A percentile compares a stretch with the other conserved stretches of the same genome.
phyloP scores from a whole-genome alignment of 2,797 vertebrate genomes.

The Mycteria americana region DNA sequence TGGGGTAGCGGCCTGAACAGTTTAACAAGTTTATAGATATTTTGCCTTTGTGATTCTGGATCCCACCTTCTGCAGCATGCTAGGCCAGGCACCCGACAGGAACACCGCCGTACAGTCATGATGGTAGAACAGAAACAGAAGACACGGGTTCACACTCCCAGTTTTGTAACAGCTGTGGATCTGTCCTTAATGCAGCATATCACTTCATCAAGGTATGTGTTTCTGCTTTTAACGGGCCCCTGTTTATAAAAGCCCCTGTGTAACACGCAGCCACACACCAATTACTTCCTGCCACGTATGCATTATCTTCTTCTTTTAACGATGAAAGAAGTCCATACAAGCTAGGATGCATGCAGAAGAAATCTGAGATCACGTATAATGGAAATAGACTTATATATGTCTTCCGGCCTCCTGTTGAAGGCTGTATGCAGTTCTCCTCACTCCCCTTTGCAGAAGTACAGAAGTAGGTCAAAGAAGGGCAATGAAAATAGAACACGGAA shows the following conservation, averaged over 20 bases:
- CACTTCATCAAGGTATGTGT: neutral
- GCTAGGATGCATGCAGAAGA: neutral
- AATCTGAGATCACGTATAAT: neutral
- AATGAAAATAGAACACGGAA: neutral
- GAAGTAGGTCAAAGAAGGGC: slow-evolving; percentile 36
- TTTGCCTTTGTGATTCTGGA: neutral
- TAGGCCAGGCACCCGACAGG: neutral
- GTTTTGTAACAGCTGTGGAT: neutral
- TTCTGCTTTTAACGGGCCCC: neutral
- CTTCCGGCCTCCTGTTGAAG: neutral
- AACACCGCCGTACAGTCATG: neutral
- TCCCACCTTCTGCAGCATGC: neutral
- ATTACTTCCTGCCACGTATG: neutral
- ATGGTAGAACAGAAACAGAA: neutral
- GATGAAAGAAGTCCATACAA: neutral
- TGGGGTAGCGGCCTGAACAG: neutral
- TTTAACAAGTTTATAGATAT: neutral
- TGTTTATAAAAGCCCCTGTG: neutral
- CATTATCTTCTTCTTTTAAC: neutral
- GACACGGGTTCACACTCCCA: neutral
- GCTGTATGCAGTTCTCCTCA: neutral
- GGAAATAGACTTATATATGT: neutral
- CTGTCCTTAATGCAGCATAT: neutral
- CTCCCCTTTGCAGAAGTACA: neutral
- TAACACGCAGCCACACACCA: neutral